Evolutionary conservation across 53 echinoderm and acorn worm species (phyloP), one percentile per base, ranked within the genome.

Genomic region (Mesocentrotus franciscanus): DNA sequence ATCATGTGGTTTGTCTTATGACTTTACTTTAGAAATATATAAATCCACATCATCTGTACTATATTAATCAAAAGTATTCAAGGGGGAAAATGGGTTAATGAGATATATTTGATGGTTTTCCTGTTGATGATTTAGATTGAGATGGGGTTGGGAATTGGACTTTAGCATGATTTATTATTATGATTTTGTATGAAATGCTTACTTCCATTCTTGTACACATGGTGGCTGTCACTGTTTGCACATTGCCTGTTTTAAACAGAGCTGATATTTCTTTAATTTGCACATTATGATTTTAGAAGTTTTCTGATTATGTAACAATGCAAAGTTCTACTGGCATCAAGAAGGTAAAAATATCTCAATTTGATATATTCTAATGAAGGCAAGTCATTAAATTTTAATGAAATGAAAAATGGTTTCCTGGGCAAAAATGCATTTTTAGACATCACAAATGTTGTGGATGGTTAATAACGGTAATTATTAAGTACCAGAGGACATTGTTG

Each of bases 171-270:
- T 87, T 26, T 14, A n/a, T 58, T 57, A 57, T 84, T 49, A 49
- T 75, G n/a, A 75, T 75, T 87, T 87, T 56, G 87, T 87, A 87
- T 58, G 87, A 87, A 87, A 58, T 58, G 56, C 34, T 57, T 85
- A 39, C 15, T 42, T 85, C 14, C 20, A 9, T 55, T 85, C 9
- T 24, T 87, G 59, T 58, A 87, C 56, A 87, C 87, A 57, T 87
- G n/a, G 14, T 87, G 87, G 87, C 58, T 87, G 57, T 87, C 10
- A 32, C 26, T 87, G 59, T n/a, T 87, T 87, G 17, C 42, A 81
- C 81, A 81, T 81, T 81, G 81, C 81, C 34, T 87, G 87, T 87
- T 8, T 26, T 49, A 78, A 78, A 15, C 32, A 24, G 85, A 85
- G 87, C 87, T 58, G 32, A 58, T n/a, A 27, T 57, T 8, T 58